Percentiles rank a stretch among this genome's conserved stretches.
phyloP scores from a whole-genome alignment of 2,888 invertebrate genomes.

The Nomada goodeniana region DNA sequence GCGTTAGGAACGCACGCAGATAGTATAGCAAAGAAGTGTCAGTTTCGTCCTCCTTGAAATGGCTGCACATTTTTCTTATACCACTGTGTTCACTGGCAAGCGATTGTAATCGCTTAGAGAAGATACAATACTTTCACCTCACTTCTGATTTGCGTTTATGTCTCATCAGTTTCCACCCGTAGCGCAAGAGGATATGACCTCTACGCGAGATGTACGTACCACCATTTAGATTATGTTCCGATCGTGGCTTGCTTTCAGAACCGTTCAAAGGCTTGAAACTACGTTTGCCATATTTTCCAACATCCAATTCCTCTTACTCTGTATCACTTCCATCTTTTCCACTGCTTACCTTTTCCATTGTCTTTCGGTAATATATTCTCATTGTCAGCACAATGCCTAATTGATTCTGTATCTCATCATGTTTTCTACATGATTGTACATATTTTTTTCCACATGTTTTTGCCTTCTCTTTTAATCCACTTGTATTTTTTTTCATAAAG shows the following conservation, averaged over 20 bases:
- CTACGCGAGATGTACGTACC: conserved; percentile 64
- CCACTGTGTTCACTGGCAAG: conserved; percentile 60
- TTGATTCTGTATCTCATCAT: neutral
- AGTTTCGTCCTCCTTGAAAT: conserved; percentile 75
- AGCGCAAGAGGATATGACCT: conserved; percentile 60
- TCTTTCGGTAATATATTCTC: too few relatives aligned
- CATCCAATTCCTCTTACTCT: neutral
- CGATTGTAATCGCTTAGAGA: conserved; percentile 61
- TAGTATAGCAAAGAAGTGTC: conserved; percentile 74
- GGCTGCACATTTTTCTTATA: conserved; percentile 75
- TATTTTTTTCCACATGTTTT: neutral
- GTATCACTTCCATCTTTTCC: neutral
- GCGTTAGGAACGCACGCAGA: conserved; percentile 58
- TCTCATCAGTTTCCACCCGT: conserved; percentile 55
- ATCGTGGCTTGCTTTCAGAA: conserved; percentile 32
- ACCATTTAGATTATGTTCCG: conserved; percentile 36
- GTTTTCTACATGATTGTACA: neutral
- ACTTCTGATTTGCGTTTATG: conserved; percentile 62
- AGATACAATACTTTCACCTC: conserved; percentile 71
- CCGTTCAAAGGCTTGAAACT: conserved; percentile 2
- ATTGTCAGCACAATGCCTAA: too few relatives aligned
- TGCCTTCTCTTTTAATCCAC: too few relatives aligned
- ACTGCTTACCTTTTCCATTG: neutral
- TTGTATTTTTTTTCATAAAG: neutral
- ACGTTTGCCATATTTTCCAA: neutral